These are phyloP conservation scores for Heliconius eleuchia DNA, from an alignment of 1,140 invertebrate species.

Conservation along the genomic window DNA sequence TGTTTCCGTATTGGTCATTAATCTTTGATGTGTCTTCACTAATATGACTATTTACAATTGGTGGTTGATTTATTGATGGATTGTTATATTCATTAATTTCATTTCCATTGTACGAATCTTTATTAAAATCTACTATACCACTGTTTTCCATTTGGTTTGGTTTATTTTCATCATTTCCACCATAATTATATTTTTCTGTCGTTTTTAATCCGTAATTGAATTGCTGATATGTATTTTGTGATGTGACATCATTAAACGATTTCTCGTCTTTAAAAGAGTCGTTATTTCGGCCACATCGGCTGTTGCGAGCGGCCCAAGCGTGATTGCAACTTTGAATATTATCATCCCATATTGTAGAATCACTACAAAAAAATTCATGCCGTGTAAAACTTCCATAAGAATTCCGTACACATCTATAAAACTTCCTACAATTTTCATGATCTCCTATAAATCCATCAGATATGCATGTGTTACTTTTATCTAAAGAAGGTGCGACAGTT, in stretches of 20 bases:
- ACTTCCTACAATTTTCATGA: conserved; percentile 87
- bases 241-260: background rate
- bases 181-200: background rate
- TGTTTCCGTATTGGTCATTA: conserved; percentile 4
- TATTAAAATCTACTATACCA: background rate
- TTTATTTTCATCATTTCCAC: background rate
- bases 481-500: conserved; percentile 15
- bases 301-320: conserved; percentile 81
- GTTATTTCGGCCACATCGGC: conserved; percentile 50
- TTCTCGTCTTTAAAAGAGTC: background rate
- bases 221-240: background rate
- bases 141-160: background rate
- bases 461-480: conserved; percentile 47
- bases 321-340: conserved; percentile 85
- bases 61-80: background rate
- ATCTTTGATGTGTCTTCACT: background rate
- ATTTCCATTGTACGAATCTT: background rate
- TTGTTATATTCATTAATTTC: background rate
- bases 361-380: conserved; percentile 86
- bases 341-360: conserved; percentile 88
- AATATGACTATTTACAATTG: background rate
- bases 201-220: background rate
- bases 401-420: conserved; percentile 88
- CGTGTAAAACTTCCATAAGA: conserved; percentile 82
- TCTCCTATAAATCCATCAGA: conserved; percentile 86